A percentile compares a stretch with the other conserved stretches of the same genome.
These are phyloP conservation scores for Eurystomus glaucurus DNA, from an alignment of 2,797 vertebrate species.

Conservation along the genomic window DNA sequence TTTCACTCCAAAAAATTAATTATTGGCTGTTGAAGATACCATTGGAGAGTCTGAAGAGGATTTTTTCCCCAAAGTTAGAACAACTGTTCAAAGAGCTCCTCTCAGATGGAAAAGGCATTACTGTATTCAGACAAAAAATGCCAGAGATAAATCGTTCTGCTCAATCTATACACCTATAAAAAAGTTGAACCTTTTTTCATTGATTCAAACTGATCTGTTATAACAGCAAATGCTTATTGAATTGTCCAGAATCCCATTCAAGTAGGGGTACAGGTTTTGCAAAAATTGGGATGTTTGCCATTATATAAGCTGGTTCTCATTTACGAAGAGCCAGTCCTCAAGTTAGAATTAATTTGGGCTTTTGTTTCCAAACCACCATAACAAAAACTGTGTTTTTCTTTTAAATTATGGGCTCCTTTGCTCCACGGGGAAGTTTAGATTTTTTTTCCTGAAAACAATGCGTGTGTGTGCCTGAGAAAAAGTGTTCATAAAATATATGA, in stretches of 20 bases:
- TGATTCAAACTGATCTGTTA: neutral
- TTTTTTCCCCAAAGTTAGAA: slow-evolving; percentile 6
- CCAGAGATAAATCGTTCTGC: neutral
- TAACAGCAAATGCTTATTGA: neutral
- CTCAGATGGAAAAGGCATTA: neutral
- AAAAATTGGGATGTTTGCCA: neutral
- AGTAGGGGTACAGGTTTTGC: neutral
- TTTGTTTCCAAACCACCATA: neutral
- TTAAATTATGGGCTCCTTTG: neutral
- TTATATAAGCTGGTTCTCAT: neutral
- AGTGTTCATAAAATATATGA: neutral
- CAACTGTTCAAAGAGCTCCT: slow-evolving; percentile 17
- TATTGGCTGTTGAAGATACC: slow-evolving; percentile 36
- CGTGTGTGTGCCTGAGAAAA: accelerated
- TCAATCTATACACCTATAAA: neutral
- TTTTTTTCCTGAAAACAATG: neutral
- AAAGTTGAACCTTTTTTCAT: neutral
- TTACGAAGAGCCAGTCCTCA: neutral
- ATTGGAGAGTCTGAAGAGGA: neutral
- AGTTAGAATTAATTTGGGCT: neutral
- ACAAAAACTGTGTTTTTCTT: neutral
- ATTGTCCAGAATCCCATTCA: neutral
- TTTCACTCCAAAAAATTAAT: slow-evolving; percentile 51
- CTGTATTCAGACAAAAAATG: neutral
- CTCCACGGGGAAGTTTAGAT: neutral